phyloP scores from a whole-genome alignment of 2,113 vertebrate species.

The Gymnocephalus cernua region DNA sequence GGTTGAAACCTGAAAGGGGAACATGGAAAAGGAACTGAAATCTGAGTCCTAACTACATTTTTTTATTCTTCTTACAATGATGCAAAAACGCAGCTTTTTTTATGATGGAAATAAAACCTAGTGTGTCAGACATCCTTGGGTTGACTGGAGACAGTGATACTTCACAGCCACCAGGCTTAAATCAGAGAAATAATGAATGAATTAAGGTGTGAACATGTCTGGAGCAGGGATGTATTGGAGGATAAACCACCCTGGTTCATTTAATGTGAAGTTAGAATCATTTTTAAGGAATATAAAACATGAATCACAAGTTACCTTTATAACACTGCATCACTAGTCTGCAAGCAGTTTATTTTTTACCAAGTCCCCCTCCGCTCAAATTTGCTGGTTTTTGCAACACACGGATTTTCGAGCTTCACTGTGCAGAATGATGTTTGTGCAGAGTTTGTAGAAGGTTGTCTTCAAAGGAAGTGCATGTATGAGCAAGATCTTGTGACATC shows the following conservation, averaged over 20 bases:
- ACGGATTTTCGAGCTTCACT: not conserved
- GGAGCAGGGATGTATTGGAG: slow-evolving; percentile 11
- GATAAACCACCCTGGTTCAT: not conserved
- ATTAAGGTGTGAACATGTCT: not conserved
- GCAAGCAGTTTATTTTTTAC: not conserved
- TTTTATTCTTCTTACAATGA: not conserved
- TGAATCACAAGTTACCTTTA: not conserved
- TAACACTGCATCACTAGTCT: not conserved
- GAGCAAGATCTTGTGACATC: not conserved
- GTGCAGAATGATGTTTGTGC: not conserved
- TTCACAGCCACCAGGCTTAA: not conserved
- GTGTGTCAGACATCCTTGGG: not conserved
- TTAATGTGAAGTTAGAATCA: not conserved
- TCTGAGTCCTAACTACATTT: not conserved
- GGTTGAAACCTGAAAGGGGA: slow-evolving; percentile 34
- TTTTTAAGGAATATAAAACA: not conserved
- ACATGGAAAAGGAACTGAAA: slow-evolving; percentile 50
- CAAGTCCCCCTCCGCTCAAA: not conserved
- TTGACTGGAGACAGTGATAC: not conserved
- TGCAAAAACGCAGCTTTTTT: not conserved
- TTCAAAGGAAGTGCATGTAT: not conserved
- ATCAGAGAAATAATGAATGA: not conserved
- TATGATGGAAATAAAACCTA: not conserved
- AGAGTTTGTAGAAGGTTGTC: not conserved
- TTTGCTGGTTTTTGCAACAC: not conserved